phyloP scores from a whole-genome alignment of 2,888 invertebrate species.

The Crepidodera aurea region DNA sequence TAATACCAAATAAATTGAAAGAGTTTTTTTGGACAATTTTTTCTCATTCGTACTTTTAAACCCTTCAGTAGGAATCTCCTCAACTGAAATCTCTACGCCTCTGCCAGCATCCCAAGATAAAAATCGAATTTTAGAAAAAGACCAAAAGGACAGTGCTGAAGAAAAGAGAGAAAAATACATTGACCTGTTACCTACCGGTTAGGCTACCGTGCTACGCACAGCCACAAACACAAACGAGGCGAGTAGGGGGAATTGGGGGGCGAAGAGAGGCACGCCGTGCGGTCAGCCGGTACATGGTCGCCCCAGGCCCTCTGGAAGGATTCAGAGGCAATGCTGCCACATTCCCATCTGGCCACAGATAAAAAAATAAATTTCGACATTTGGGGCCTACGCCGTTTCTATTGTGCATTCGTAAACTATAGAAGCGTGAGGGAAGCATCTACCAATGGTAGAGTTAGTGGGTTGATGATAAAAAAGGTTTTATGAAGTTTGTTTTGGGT shows the following conservation, averaged over 20 bases:
- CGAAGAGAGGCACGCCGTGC: constrained; percentile 22
- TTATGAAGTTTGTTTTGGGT: no score
- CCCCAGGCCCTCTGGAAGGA: constrained; percentile 25
- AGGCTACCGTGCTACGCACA: constrained; percentile 64
- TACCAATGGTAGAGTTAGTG: no score
- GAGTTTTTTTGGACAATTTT: no score
- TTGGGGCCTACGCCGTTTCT: background rate
- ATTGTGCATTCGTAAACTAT: no score
- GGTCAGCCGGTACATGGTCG: constrained; percentile 34
- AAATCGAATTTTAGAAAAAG: constrained; percentile 55
- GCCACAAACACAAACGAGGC: constrained; percentile 56
- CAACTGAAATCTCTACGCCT: constrained; percentile 11
- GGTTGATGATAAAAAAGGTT: no score
- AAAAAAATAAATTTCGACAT: constrained; percentile 23
- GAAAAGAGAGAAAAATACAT: constrained; percentile 64
- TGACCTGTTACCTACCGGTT: constrained; percentile 71
- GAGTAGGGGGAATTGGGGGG: constrained; percentile 53
- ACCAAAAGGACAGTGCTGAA: constrained; percentile 54
- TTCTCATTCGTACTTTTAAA: no score
- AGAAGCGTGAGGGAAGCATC: no score
- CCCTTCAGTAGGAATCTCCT: background rate
- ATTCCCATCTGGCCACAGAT: constrained; percentile 23
- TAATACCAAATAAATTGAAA: no score
- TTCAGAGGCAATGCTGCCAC: constrained; percentile 26
- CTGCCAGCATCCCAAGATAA: constrained; percentile 27